Percentiles rank a stretch among this genome's conserved stretches.
Evolutionary conservation across 2,113 vertebrate genomes (phyloP).

Genomic region (Solea solea): DNA sequence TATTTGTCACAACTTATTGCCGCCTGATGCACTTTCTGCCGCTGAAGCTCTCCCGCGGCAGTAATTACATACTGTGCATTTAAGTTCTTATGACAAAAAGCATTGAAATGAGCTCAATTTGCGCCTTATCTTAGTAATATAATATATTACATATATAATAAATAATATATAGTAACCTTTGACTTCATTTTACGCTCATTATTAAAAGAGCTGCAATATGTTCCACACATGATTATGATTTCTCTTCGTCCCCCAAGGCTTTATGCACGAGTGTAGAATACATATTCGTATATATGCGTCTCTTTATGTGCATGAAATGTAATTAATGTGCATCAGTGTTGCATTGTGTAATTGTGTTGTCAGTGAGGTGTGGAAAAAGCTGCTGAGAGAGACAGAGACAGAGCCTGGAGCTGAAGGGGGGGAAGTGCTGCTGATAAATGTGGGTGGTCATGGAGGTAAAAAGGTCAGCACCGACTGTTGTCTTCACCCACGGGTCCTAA

Average conservation of each 20-base stretch:
- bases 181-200: conserved; percentile 53
- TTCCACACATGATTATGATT: conserved; percentile 40
- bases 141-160: too few species aligned
- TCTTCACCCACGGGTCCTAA: conserved; percentile 21
- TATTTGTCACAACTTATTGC: too few species aligned
- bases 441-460: conserved; percentile 61
- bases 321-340: conserved; percentile 21
- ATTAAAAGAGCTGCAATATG: conserved; percentile 25
- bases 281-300: neutral
- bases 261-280: neutral
- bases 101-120: conserved; percentile 10
- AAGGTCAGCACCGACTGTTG: conserved; percentile 27
- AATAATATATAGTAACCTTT: conserved; percentile 52
- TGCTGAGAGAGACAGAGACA: conserved; percentile 7
- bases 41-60: too few species aligned
- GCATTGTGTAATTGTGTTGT: conserved; percentile 39
- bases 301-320: conserved; percentile 6
- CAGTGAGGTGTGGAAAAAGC: conserved; percentile 28
- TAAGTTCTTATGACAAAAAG: neutral
- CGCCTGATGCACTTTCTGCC: too few species aligned
- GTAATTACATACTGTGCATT: too few species aligned
- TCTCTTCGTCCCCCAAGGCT: conserved; percentile 23
- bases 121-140: conserved; percentile 14
- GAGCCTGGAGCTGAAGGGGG: neutral
- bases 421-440: neutral